These are phyloP conservation scores for Helobdella robusta DNA, from an alignment of 2,888 invertebrate genomes.

Conservation along the genomic window DNA sequence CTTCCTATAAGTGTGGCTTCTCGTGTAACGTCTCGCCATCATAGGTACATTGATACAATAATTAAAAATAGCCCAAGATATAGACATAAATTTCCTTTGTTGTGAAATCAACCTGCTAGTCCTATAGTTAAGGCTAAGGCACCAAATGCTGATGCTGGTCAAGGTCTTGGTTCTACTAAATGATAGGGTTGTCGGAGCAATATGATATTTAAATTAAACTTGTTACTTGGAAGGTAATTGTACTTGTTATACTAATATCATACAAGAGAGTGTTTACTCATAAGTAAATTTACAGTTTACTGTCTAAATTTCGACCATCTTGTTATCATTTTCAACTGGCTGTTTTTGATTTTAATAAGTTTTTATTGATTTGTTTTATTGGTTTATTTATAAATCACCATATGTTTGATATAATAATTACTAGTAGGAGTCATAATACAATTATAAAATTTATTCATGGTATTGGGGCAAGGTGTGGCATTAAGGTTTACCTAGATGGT, in stretches of 20 bases:
- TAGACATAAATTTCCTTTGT: slow-evolving; percentile 24
- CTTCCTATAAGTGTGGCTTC: slow-evolving; percentile 62
- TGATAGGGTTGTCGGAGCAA: slow-evolving; percentile 36
- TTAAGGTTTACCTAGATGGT: slow-evolving; percentile 56
- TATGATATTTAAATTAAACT: slow-evolving; percentile 28
- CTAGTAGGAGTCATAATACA: slow-evolving; percentile 24
- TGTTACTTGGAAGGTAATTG: slow-evolving; percentile 33
- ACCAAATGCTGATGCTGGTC: slow-evolving; percentile 38
- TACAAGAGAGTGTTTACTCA: slow-evolving; percentile 27
- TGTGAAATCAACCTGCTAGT: slow-evolving; percentile 35
- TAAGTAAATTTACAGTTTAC: slow-evolving; percentile 34
- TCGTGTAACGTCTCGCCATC: slow-evolving; percentile 53
- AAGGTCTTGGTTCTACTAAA: slow-evolving; percentile 39
- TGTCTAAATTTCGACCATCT: slow-evolving; percentile 33
- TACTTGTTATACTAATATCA: slow-evolving; percentile 33
- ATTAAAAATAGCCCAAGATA: slow-evolving; percentile 34
- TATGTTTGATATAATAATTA: slow-evolving; percentile 16
- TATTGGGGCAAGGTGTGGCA: slow-evolving; percentile 62
- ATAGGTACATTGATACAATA: slow-evolving; percentile 37
- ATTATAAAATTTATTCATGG: slow-evolving; percentile 46
- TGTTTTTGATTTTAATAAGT: not conserved
- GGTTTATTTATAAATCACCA: slow-evolving; percentile 28
- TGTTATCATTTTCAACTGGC: slow-evolving; percentile 30
- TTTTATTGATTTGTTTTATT: slow-evolving; percentile 14
- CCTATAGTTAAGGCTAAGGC: slow-evolving; percentile 37